Evolutionary conservation across 2,797 vertebrate genomes (phyloP), one percentile per base, ranked within the genome.

Genomic region (Pseudochaenichthys georgianus): DNA sequence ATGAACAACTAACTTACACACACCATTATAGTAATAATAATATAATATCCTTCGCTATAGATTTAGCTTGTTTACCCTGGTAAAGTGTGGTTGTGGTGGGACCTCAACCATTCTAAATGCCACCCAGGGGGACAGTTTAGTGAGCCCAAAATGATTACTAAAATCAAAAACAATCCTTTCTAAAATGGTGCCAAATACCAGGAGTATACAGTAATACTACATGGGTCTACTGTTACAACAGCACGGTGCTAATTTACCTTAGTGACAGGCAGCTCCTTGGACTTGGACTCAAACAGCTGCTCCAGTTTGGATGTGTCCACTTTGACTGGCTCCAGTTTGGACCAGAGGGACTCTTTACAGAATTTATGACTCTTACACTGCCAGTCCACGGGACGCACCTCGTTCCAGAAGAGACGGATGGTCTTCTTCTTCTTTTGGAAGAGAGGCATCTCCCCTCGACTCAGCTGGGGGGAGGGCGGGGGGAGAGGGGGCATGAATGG

Each of bases 371-470:
- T 97, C 88, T 95, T 95, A 75, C 94, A 95, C 48, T 97, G 97
- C 97, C 97, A 98, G 88, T 99, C 96, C 89, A 96, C 91, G 4
- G 96, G 97, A 87, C 97, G 96, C 71, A 99, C 96, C 89, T 99
- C 98, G 0, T 97, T 99, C 98, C 98, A 99, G 92, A 99, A 99
- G 17, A 99, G 96, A 77, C 98, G 95, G 70, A 99, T 98, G 54
- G 98, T 99, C 95, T 99, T 99, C 95, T 98, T 99, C 91, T 98
- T 99, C 94, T 99, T 99, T 63, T 97, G 95, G 91, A 99, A 99
- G 75, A 95, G 93, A 13, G 96, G 97, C n/a, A 91, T 92, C 77
- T 97, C 97, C 80, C 84, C 96, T 89, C 95, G 95, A 78, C 91
- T 87, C 80, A 96, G 92, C 89, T 97, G 96, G 77, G 96, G 95